Conservation (phyloP, 2,113 vertebrate genomes). For the Lonchura striata region DNA sequence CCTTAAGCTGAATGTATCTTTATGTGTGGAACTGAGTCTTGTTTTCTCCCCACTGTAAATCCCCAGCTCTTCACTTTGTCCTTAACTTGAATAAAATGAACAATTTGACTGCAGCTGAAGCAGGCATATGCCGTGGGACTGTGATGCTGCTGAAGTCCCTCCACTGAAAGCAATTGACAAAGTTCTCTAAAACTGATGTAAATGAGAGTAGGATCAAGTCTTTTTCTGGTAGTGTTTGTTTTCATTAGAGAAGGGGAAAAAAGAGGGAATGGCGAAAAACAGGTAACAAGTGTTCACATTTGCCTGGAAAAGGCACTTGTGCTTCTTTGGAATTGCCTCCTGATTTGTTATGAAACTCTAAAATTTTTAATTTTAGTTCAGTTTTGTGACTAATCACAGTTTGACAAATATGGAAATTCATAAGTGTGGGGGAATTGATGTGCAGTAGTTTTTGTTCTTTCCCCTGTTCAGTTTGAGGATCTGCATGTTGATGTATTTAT, state of each 20-base stretch:
- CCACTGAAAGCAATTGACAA: not conserved
- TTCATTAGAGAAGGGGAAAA: not conserved
- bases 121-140: not conserved
- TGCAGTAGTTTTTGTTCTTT: not conserved
- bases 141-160: not conserved
- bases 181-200: not conserved
- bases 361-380: not conserved
- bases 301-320: not conserved
- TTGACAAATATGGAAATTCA: conserved; percentile 6
- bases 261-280: not conserved
- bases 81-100: not conserved
- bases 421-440: not conserved
- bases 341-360: not conserved
- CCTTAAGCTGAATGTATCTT: not conserved
- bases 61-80: not conserved
- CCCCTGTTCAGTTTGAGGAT: not conserved
- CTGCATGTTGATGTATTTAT: conserved; percentile 15
- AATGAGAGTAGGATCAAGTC: not conserved
- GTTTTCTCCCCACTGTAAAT: not conserved
- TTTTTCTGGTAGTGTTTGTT: not conserved
- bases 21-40: not conserved
- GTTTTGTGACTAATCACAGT: not conserved
- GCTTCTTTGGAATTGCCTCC: not conserved
- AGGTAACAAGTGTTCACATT: not conserved
- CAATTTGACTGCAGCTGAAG: not conserved